phyloP scores from a whole-genome alignment of 2,797 vertebrate genomes.

The Choloepus didactylus region DNA sequence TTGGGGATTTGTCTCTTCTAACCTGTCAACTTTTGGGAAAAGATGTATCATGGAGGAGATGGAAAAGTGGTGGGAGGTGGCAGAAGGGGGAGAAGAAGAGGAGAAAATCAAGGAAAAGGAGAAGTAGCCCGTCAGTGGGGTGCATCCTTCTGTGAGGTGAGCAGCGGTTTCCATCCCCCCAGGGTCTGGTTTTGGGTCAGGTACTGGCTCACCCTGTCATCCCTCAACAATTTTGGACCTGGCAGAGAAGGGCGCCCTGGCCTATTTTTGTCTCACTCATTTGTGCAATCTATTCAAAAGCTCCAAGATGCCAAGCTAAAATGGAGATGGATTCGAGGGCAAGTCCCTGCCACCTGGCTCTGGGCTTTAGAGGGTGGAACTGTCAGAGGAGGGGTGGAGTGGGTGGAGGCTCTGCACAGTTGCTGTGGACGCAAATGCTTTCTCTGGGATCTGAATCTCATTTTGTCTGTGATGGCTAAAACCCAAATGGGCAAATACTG shows the following conservation, averaged over 20 bases:
- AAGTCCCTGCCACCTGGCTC: background rate
- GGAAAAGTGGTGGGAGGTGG: constrained; percentile 58
- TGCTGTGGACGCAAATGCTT: background rate
- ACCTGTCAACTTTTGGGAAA: constrained; percentile 81
- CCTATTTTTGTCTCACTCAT: constrained; percentile 52
- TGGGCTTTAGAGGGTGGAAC: background rate
- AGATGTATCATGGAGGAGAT: constrained; percentile 67
- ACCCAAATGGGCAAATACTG: background rate
- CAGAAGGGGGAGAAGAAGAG: constrained; percentile 53
- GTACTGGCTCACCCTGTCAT: background rate
- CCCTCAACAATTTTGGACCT: background rate
- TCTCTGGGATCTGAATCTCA: too few species aligned
- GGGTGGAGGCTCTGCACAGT: background rate
- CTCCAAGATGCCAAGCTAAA: background rate
- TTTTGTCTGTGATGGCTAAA: background rate
- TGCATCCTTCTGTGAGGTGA: background rate
- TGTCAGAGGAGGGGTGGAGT: background rate
- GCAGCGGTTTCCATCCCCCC: background rate
- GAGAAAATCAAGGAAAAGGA: constrained; percentile 55
- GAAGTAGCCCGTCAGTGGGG: background rate
- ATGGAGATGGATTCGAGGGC: constrained; percentile 30
- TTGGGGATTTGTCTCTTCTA: constrained; percentile 70
- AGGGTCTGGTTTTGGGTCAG: constrained; percentile 26
- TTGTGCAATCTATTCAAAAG: background rate
- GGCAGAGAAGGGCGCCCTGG: background rate